phyloP scores from a whole-genome alignment of 2,113 vertebrate species.

The Garra rufa region DNA sequence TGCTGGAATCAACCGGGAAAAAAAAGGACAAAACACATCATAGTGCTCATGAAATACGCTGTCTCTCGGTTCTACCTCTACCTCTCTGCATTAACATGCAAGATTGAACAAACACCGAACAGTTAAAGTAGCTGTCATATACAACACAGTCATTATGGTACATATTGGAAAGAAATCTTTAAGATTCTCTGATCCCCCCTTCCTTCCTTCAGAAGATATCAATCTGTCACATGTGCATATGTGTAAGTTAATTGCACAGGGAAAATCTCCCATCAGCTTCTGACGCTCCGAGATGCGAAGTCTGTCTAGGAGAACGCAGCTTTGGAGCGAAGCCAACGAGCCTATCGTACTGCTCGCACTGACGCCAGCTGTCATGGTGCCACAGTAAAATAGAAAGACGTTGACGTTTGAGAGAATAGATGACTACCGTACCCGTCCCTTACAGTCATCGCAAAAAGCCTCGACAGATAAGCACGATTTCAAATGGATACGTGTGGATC shows the following conservation, averaged over 20 bases:
- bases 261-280: slow-evolving; percentile 21
- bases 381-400: slow-evolving; percentile 20
- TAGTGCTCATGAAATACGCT: slow-evolving; percentile 31
- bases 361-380: slow-evolving; percentile 17
- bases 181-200: slow-evolving; percentile 2
- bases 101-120: slow-evolving; percentile 56
- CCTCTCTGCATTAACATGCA: slow-evolving; percentile 55
- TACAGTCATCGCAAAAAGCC: slow-evolving; percentile 12
- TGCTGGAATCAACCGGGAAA: not conserved
- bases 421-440: not conserved
- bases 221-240: slow-evolving; percentile 33
- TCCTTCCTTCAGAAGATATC: slow-evolving; percentile 17
- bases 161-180: slow-evolving; percentile 41
- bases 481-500: not conserved
- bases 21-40: slow-evolving; percentile 55
- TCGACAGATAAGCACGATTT: not conserved
- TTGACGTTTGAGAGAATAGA: not conserved
- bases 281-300: slow-evolving; percentile 34
- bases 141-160: slow-evolving; percentile 59
- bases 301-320: slow-evolving; percentile 23
- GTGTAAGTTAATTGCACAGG: slow-evolving; percentile 33
- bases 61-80: slow-evolving; percentile 39
- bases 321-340: slow-evolving; percentile 45
- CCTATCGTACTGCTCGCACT: not conserved
- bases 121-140: slow-evolving; percentile 53